Evolutionary conservation across 2,113 vertebrate genomes (phyloP), one percentile per base, ranked within the genome.

Genomic region (Blennius ocellaris): DNA sequence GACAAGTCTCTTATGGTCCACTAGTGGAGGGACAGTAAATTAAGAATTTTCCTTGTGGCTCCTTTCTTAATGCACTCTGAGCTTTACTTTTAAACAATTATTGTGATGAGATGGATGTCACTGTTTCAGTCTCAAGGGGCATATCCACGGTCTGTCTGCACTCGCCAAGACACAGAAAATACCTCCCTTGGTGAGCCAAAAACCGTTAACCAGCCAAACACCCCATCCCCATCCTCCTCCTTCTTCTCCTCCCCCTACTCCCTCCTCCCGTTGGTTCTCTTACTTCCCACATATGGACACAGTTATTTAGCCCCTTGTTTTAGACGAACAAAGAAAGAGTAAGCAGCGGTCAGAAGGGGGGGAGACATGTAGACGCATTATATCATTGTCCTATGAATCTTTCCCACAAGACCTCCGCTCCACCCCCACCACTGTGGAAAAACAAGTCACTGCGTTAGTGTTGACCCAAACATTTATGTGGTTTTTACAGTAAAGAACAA

Each of bases 181-280:
- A 80, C 74, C 74, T 83, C 82, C 62, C 60, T 48, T 16, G 45
- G 66, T 80, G 69, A 72, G 72, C 81, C 82, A 89, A 84, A 87
- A 89, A 90, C 71, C 83, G 85, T 92, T 92, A 90, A 77, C 84
- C 78, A 89, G 76, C 76, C 74, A 81, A 84, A 72, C 79, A 77
- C 53, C 79, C 72, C 68, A 14, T 60, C 21, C 50, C 71, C 44
- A 71, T 53, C 58, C 17, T 17, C 57, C 36, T 45, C 15, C 11
- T 38, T 58, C 9, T 77, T 44, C 51, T 70, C 69, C 65, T 67
- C 39, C 0, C 21, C 21, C 21, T 30, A 2, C 21, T 30, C 21
- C 58, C 17, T 17, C 57, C 36, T 45, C 1, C 45, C 4, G 21
- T 30, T 30, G 21, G 2, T 30, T 30, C 39, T 70, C 60, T 69